These are phyloP conservation scores for Oncorhynchus masou DNA, from an alignment of 2,113 vertebrate genomes.

Conservation along the genomic window DNA sequence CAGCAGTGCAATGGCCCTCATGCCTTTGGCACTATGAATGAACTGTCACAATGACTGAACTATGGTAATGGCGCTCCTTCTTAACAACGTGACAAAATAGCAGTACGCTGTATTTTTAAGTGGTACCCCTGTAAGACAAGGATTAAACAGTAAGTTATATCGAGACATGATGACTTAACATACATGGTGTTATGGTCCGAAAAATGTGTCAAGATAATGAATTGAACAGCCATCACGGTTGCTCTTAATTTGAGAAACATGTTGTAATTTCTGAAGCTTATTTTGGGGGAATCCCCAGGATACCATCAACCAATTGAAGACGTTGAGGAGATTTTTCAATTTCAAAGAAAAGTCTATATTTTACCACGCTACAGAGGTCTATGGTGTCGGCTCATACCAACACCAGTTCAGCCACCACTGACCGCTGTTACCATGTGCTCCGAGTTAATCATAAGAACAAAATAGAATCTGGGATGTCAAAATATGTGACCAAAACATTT, in stretches of 20 bases:
- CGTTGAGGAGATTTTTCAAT: background rate
- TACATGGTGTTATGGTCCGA: too few relatives aligned
- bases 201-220: constrained; percentile 6
- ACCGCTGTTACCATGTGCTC: constrained; percentile 38
- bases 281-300: background rate
- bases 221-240: constrained; percentile 22
- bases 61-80: constrained; percentile 43
- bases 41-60: constrained; percentile 9
- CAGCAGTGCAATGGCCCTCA: constrained; percentile 47
- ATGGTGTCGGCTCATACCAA: background rate
- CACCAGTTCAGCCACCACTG: background rate
- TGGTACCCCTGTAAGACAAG: constrained; percentile 33
- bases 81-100: constrained; percentile 57
- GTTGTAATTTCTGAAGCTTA: background rate
- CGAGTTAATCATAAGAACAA: constrained; percentile 62
- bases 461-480: constrained; percentile 61
- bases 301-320: background rate
- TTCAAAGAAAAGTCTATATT: background rate
- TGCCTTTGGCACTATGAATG: constrained; percentile 22
- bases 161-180: too few relatives aligned
- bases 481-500: constrained; percentile 66
- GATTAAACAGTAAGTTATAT: constrained; percentile 31
- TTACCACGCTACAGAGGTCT: background rate
- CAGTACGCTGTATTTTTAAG: constrained; percentile 45
- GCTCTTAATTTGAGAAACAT: background rate